phyloP scores from a whole-genome alignment of 2,888 invertebrate species.

The Nomada ferruginata region DNA sequence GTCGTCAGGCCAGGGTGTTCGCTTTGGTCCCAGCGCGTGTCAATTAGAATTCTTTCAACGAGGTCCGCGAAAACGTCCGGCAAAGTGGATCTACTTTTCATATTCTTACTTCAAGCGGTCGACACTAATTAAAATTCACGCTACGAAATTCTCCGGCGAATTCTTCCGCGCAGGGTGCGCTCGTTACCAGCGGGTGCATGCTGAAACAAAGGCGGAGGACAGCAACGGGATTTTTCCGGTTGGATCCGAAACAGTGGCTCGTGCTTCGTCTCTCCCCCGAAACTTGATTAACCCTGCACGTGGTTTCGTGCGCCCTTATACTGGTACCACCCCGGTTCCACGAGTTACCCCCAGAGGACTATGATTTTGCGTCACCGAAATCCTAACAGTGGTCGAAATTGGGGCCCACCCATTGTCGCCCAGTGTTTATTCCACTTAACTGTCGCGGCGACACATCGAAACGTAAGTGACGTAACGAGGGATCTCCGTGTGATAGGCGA shows the following conservation, averaged over 20 bases:
- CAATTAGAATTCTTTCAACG: conserved; percentile 9
- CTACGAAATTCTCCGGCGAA: background rate
- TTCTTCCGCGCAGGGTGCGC: background rate
- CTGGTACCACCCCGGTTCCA: no score
- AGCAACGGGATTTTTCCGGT: background rate
- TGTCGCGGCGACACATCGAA: conserved; percentile 1
- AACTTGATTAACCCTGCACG: conserved; percentile 18
- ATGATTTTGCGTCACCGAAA: no score
- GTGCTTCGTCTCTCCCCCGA: conserved; percentile 16
- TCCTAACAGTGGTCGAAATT: background rate
- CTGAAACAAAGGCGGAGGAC: background rate
- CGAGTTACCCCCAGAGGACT: no score
- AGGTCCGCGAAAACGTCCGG: background rate
- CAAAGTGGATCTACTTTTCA: conserved; percentile 19
- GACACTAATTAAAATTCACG: conserved; percentile 25
- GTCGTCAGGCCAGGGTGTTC: background rate
- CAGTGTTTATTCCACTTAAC: conserved; percentile 36
- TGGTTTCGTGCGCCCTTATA: background rate
- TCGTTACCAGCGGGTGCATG: conserved; percentile 3
- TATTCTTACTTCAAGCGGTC: conserved; percentile 1
- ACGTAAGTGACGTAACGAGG: conserved; percentile 46
- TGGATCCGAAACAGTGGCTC: conserved; percentile 25
- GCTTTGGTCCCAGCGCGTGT: background rate
- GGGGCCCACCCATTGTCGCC: background rate
- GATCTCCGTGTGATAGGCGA: conserved; percentile 45